These are phyloP conservation scores for Cheirogaleus medius DNA, from an alignment of 2,113 vertebrate species.

Conservation along the genomic window DNA sequence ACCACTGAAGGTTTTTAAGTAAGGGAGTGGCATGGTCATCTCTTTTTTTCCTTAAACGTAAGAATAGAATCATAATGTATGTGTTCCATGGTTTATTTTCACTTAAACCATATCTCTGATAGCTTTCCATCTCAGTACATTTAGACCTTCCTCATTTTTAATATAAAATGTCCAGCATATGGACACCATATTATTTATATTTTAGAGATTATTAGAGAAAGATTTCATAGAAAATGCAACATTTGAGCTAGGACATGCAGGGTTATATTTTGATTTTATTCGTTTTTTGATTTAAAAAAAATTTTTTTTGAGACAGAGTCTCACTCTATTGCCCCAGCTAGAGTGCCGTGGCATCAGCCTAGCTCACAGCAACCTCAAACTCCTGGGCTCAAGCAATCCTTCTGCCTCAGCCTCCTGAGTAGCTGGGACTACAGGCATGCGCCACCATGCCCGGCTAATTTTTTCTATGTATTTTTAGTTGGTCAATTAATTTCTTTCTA, in stretches of 20 bases:
- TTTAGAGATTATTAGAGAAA: slow-evolving; percentile 28
- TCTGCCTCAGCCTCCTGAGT: too few species aligned
- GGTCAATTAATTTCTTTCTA: too few species aligned
- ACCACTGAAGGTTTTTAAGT: background rate
- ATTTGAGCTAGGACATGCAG: background rate
- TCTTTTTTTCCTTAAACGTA: background rate
- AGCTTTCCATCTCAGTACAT: slow-evolving; percentile 13
- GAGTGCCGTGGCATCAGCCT: too few species aligned
- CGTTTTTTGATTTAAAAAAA: too few species aligned
- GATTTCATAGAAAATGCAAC: background rate
- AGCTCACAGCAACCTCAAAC: too few species aligned
- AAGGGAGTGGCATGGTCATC: background rate
- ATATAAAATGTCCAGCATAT: background rate
- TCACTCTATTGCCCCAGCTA: too few species aligned
- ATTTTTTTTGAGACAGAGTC: too few species aligned
- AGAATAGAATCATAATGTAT: background rate
- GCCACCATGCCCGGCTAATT: too few species aligned
- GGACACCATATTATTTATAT: background rate
- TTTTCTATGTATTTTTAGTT: too few species aligned
- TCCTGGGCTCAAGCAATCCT: too few species aligned
- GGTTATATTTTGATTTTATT: background rate
- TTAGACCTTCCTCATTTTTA: background rate
- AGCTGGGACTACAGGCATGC: too few species aligned
- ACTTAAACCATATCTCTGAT: background rate
- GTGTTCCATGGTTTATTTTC: slow-evolving; percentile 13